Percentiles rank a stretch among this genome's conserved stretches.
phyloP scores from a whole-genome alignment of 2,113 vertebrate species.

The Anolis carolinensis region DNA sequence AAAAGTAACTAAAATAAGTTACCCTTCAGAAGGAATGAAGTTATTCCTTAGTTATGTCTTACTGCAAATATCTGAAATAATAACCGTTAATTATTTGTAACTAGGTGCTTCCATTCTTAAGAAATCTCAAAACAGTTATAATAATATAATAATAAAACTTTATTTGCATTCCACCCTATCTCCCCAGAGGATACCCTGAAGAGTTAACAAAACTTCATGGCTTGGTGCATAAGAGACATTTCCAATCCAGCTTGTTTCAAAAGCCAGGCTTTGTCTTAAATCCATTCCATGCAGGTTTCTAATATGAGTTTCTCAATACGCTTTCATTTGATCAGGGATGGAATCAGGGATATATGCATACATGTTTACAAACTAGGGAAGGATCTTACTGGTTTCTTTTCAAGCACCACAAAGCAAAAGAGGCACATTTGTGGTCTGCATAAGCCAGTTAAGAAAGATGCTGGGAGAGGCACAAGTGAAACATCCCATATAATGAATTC shows the following conservation, averaged over 20 bases:
- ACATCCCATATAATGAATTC: too few relatives aligned
- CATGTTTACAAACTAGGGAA: not conserved
- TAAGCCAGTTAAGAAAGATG: not conserved
- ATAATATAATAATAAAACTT: too few relatives aligned
- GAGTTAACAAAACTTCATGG: not conserved
- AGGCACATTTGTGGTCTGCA: not conserved
- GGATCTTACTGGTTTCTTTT: not conserved
- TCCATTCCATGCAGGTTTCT: not conserved
- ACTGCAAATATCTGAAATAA: too few relatives aligned
- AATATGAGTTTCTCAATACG: not conserved
- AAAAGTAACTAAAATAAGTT: too few relatives aligned
- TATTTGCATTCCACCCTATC: too few relatives aligned
- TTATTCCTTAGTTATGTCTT: not conserved
- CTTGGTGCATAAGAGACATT: too few relatives aligned
- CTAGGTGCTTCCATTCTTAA: too few relatives aligned
- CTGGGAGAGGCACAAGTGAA: not conserved
- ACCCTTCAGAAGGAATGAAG: too few relatives aligned
- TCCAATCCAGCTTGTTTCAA: too few relatives aligned
- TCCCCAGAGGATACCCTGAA: not conserved
- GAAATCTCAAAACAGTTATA: not conserved
- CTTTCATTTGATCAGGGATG: not conserved
- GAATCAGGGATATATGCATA: not conserved
- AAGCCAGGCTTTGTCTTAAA: not conserved
- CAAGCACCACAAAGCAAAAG: not conserved
- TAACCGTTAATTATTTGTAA: too few relatives aligned